These are phyloP conservation scores for Aplidium turbinatum DNA, from an alignment of 23 tunicate species.

Conservation along the genomic window DNA sequence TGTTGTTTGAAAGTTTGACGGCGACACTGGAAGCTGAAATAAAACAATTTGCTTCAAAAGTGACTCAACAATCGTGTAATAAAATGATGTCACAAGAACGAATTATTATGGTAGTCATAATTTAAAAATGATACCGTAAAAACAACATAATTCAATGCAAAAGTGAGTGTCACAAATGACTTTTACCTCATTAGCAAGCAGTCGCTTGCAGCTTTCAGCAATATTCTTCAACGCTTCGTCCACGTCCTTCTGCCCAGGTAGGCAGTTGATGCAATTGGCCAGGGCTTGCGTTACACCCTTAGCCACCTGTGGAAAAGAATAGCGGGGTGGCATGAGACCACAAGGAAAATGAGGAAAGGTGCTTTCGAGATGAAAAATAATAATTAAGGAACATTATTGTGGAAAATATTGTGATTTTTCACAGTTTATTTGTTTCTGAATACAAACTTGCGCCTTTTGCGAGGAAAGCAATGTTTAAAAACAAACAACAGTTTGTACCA, in stretches of 20 bases:
- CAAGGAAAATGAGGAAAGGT: too few species aligned
- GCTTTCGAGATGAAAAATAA: too few species aligned
- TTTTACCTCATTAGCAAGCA: conserved; percentile 64
- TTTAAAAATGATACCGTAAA: too few species aligned
- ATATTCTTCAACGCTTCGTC: conserved; percentile 91
- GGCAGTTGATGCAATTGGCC: conserved; percentile 92
- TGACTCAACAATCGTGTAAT: not conserved
- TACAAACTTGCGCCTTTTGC: too few species aligned
- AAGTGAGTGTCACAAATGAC: too few species aligned
- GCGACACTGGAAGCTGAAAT: conserved; percentile 67
- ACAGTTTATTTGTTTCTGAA: too few species aligned
- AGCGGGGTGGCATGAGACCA: too few species aligned
- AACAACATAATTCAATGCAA: too few species aligned
- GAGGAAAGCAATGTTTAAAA: too few species aligned
- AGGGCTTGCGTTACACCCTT: conserved; percentile 89
- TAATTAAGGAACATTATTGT: too few species aligned
- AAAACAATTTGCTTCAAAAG: not conserved
- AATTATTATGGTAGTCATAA: not conserved
- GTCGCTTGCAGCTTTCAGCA: conserved; percentile 82
- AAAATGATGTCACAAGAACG: not conserved
- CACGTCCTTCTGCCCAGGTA: conserved; percentile 93
- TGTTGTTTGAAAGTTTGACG: conserved; percentile 85
- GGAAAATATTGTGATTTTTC: too few species aligned
- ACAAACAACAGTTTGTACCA: not conserved
- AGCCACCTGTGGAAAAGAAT: conserved; percentile 87